Percentiles rank a stretch among this genome's conserved stretches.
Conservation (phyloP, 2,113 vertebrate genomes). For the Coreoperca whiteheadi region DNA sequence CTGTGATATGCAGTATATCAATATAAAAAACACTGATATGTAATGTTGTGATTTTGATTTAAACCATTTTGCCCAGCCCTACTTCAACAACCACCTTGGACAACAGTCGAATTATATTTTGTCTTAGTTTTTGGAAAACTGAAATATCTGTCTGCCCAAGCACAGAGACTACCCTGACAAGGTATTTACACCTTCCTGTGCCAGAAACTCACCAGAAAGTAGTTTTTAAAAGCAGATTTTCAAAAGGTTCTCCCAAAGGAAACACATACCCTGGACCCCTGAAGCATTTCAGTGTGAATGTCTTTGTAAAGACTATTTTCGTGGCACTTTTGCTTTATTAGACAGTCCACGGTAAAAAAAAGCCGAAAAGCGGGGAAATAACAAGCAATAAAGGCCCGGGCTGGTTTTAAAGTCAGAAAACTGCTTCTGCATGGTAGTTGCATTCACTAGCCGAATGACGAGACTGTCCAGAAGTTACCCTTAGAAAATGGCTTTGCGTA, state of each 20-base stretch:
- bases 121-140: not conserved
- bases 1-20: not conserved
- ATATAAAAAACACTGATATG: not conserved
- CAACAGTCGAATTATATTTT: too few relatives aligned
- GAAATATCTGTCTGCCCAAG: not conserved
- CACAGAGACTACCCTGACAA: not conserved
- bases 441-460: not conserved
- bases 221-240: slow-evolving; percentile 36
- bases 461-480: slow-evolving; percentile 1
- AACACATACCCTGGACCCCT: not conserved
- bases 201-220: slow-evolving; percentile 24
- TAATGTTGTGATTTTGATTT: not conserved
- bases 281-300: slow-evolving; percentile 34
- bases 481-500: not conserved
- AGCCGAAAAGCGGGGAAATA: slow-evolving; percentile 41
- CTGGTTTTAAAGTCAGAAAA: slow-evolving; percentile 31
- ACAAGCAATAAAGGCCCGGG: slow-evolving; percentile 31
- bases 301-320: slow-evolving; percentile 52
- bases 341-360: slow-evolving; percentile 26
- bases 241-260: slow-evolving; percentile 10
- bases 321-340: slow-evolving; percentile 54
- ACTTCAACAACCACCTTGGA: not conserved
- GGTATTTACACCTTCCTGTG: not conserved
- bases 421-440: slow-evolving; percentile 19
- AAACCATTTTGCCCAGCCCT: not conserved